phyloP scores from a whole-genome alignment of 2,888 invertebrate genomes.

The Cantharis rustica region DNA sequence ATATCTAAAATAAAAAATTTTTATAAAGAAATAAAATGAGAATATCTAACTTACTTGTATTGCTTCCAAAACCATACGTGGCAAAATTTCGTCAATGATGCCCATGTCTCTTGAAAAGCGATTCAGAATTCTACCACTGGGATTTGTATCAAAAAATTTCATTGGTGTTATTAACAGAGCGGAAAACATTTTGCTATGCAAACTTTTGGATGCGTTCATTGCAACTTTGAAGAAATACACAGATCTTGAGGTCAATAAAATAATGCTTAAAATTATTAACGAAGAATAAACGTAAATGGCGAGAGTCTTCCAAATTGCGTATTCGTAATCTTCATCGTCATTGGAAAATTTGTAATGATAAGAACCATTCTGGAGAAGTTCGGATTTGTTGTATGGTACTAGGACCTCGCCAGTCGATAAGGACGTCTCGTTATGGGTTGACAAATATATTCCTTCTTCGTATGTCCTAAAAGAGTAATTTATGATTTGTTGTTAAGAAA shows the following conservation, averaged over 20 bases:
- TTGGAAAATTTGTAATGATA: background rate
- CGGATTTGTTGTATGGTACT: background rate
- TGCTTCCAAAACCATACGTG: slow-evolving; percentile 60
- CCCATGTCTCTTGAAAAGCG: slow-evolving; percentile 78
- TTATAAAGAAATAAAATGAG: background rate
- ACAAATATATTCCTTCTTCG: background rate
- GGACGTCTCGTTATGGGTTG: background rate
- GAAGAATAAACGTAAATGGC: slow-evolving; percentile 55
- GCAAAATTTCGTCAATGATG: slow-evolving; percentile 63
- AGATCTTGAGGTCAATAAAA: background rate
- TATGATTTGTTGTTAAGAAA: background rate
- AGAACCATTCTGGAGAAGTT: background rate
- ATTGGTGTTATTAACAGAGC: slow-evolving; percentile 77
- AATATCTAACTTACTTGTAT: slow-evolving; percentile 53
- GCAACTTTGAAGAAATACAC: slow-evolving; percentile 60
- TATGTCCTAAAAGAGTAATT: background rate
- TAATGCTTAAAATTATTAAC: background rate
- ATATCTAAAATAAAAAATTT: slow-evolving; percentile 51
- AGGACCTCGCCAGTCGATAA: background rate
- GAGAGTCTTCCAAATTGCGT: slow-evolving; percentile 50
- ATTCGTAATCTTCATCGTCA: background rate
- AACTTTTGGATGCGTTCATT: slow-evolving; percentile 73
- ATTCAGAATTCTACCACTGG: slow-evolving; percentile 76
- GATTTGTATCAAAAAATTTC: slow-evolving; percentile 85
- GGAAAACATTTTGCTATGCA: slow-evolving; percentile 86